A percentile compares a stretch with the other conserved stretches of the same genome.
Conservation (phyloP, 92 coral and sea anemone genomes). For the Umimayanthus kanabou region DNA sequence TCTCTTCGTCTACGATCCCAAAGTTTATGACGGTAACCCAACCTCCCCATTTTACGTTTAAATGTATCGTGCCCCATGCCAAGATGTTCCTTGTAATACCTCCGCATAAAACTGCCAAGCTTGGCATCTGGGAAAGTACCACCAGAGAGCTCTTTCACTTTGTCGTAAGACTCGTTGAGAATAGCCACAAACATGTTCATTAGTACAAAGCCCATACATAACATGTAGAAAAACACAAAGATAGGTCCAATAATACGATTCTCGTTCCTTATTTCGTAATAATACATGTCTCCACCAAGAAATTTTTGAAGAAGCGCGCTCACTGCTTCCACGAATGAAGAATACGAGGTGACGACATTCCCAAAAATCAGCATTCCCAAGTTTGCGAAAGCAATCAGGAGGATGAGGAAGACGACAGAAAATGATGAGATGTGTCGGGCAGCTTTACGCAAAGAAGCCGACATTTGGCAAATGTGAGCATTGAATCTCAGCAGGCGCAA, state of each 20-base stretch:
- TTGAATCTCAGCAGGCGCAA: constrained; percentile 84
- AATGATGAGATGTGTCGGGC: constrained; percentile 59
- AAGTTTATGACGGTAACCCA: constrained; percentile 65
- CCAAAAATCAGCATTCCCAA: constrained; percentile 75
- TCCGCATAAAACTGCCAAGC: constrained; percentile 72
- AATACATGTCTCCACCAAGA: constrained; percentile 74
- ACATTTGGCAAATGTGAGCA: constrained; percentile 85
- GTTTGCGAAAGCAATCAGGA: constrained; percentile 66
- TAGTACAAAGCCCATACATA: constrained; percentile 74
- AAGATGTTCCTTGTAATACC: constrained; percentile 59
- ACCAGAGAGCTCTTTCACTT: constrained; percentile 69
- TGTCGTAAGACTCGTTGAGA: constrained; percentile 81
- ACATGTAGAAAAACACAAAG: constrained; percentile 70
- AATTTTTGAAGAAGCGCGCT: constrained; percentile 71
- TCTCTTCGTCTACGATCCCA: constrained; percentile 59
- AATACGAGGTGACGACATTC: constrained; percentile 54
- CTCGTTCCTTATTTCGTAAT: constrained; percentile 49
- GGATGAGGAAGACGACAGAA: constrained; percentile 67
- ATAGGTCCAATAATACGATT: constrained; percentile 75
- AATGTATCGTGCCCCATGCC: constrained; percentile 47
- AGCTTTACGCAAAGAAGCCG: constrained; percentile 70
- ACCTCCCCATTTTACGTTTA: constrained; percentile 69
- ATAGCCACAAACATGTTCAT: constrained; percentile 90
- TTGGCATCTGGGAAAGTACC: constrained; percentile 82
- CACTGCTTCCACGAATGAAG: constrained; percentile 58